Percentiles rank a stretch among this genome's conserved stretches.
These are phyloP conservation scores for Aphelenchoides besseyi DNA, from an alignment of 1,140 invertebrate species.

Conservation along the genomic window DNA sequence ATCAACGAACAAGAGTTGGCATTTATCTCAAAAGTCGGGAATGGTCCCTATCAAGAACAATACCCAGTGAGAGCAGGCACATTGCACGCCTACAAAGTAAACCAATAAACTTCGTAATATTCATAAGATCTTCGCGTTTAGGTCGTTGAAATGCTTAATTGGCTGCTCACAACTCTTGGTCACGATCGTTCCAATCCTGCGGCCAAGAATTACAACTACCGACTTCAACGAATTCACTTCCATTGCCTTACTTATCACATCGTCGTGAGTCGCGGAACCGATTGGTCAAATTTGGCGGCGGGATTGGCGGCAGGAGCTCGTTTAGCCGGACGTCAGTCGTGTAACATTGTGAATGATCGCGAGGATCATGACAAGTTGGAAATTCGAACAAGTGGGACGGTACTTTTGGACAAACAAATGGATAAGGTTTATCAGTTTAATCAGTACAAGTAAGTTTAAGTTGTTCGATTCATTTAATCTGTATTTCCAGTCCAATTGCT, in stretches of 20 bases:
- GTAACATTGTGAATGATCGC: conserved; percentile 60
- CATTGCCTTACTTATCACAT: conserved; percentile 67
- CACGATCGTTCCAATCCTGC: conserved; percentile 55
- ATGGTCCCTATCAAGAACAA: conserved; percentile 63
- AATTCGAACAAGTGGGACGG: conserved; percentile 44
- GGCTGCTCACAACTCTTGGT: conserved; percentile 64
- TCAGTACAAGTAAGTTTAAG: conserved; percentile 54
- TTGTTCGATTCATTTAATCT: not conserved
- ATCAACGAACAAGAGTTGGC: conserved; percentile 66
- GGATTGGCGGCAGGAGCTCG: conserved; percentile 65
- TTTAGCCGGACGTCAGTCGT: conserved; percentile 64
- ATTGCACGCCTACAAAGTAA: conserved; percentile 57
- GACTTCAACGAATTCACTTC: conserved; percentile 65
- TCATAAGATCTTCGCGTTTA: conserved; percentile 28
- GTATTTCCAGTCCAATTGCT: conserved; percentile 60
- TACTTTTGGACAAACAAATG: conserved; percentile 62
- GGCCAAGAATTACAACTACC: conserved; percentile 56
- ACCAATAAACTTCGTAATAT: conserved; percentile 13
- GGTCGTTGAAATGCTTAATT: conserved; percentile 65
- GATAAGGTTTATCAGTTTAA: conserved; percentile 63
- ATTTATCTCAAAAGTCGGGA: conserved; percentile 63
- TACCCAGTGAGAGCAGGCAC: conserved; percentile 51
- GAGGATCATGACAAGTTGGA: conserved; percentile 49
- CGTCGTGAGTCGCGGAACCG: conserved; percentile 56
- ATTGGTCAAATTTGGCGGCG: conserved; percentile 64